phyloP scores from a whole-genome alignment of 2,113 vertebrate genomes.

The Tupaia tana region DNA sequence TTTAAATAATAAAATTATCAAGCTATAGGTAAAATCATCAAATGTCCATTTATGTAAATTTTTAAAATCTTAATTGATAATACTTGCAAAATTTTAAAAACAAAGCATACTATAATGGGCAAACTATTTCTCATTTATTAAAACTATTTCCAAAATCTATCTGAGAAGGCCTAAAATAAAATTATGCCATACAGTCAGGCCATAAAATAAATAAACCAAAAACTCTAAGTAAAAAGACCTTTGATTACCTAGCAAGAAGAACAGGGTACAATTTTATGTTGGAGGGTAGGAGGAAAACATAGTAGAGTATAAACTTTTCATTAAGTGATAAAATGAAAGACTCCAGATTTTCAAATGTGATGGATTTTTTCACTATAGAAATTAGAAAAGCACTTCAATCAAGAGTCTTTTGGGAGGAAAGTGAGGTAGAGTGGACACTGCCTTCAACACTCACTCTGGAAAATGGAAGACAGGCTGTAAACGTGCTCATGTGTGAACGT shows the following conservation, averaged over 20 bases:
- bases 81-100: background rate
- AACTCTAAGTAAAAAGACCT: background rate
- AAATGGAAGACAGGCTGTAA: too few relatives aligned
- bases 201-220: background rate
- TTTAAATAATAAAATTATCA: background rate
- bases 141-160: background rate
- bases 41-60: background rate
- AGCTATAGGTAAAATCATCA: background rate
- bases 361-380: too few relatives aligned
- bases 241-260: background rate
- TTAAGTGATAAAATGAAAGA: too few relatives aligned
- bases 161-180: background rate
- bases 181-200: background rate
- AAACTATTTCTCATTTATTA: background rate
- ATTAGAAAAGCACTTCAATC: too few relatives aligned
- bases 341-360: too few relatives aligned
- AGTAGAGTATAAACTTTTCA: too few relatives aligned
- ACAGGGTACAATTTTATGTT: background rate
- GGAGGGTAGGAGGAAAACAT: too few relatives aligned
- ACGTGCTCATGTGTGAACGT: too few relatives aligned
- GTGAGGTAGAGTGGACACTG: too few relatives aligned
- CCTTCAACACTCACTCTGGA: too few relatives aligned
- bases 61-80: constrained; percentile 5
- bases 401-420: too few relatives aligned
- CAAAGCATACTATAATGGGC: background rate